Conservation (phyloP, 23 tunicate genomes). For the Aplidium turbinatum region DNA sequence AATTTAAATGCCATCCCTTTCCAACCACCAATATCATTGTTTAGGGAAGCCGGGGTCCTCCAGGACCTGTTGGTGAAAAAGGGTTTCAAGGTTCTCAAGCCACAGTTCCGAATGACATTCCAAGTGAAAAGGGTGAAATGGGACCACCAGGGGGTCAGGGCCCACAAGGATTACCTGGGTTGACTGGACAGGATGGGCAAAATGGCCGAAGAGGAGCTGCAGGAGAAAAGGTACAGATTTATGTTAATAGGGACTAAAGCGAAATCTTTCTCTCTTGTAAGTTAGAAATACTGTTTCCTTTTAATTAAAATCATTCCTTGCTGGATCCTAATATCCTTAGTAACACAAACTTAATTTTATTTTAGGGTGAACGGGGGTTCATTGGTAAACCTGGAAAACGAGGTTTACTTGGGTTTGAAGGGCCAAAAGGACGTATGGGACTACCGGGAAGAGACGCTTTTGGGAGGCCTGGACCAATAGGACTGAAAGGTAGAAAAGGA, state of each 20-base stretch:
- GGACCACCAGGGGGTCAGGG: conserved; percentile 82
- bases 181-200: conserved; percentile 58
- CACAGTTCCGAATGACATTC: conserved; percentile 16
- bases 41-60: conserved; percentile 43
- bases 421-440: conserved; percentile 52
- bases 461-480: conserved; percentile 69
- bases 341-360: background rate
- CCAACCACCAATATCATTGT: background rate
- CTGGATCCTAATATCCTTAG: background rate
- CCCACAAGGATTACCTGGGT: conserved; percentile 64
- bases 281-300: too few relatives aligned
- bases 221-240: conserved; percentile 91
- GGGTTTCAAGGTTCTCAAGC: conserved; percentile 60
- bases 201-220: conserved; percentile 59
- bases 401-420: conserved; percentile 57
- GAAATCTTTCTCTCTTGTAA: too few relatives aligned
- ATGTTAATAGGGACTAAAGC: too few relatives aligned
- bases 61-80: conserved; percentile 52
- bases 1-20: too few relatives aligned
- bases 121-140: conserved; percentile 66
- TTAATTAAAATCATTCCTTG: background rate
- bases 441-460: conserved; percentile 46
- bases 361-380: conserved; percentile 58
- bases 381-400: conserved; percentile 53
- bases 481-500: conserved; percentile 74